Evolutionary conservation across 2,888 invertebrate genomes (phyloP).

Genomic region (Dolichopus griseipennis): DNA sequence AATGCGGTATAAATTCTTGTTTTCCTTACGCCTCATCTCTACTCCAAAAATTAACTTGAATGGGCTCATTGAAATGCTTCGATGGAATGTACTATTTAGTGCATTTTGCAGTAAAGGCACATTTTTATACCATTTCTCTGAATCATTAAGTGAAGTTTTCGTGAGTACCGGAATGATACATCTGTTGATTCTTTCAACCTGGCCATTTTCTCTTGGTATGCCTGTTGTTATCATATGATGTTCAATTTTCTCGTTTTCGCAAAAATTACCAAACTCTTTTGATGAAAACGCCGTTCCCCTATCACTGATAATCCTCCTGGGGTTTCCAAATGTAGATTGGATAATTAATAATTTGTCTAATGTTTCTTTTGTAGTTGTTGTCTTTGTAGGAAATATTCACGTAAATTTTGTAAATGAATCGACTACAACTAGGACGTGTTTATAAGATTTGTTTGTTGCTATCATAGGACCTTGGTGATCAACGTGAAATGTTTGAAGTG

Average conservation of each 20-base stretch:
- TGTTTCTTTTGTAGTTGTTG: too few species aligned
- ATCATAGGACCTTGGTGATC: too few species aligned
- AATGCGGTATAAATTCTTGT: too few species aligned
- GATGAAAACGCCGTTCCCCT: background rate
- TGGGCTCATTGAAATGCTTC: too few species aligned
- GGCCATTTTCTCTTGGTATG: too few species aligned
- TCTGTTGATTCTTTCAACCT: background rate
- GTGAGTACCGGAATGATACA: background rate
- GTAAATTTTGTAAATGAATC: too few species aligned
- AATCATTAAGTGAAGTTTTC: background rate
- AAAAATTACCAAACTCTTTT: background rate
- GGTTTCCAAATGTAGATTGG: too few species aligned
- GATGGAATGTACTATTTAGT: constrained; percentile 11
- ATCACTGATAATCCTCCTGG: constrained; percentile 16
- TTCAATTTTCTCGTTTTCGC: background rate
- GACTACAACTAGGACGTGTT: too few species aligned
- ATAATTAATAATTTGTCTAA: too few species aligned
- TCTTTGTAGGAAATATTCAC: constrained; percentile 13
- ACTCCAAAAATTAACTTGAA: too few species aligned
- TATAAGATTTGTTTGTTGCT: too few species aligned
- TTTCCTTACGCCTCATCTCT: background rate
- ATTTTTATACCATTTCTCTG: constrained; percentile 10
- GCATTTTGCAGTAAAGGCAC: constrained; percentile 1
- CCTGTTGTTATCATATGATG: background rate
- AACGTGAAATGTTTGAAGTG: too few species aligned